phyloP scores from a whole-genome alignment of 2,113 vertebrate species.

The Cyprinus carpio region DNA sequence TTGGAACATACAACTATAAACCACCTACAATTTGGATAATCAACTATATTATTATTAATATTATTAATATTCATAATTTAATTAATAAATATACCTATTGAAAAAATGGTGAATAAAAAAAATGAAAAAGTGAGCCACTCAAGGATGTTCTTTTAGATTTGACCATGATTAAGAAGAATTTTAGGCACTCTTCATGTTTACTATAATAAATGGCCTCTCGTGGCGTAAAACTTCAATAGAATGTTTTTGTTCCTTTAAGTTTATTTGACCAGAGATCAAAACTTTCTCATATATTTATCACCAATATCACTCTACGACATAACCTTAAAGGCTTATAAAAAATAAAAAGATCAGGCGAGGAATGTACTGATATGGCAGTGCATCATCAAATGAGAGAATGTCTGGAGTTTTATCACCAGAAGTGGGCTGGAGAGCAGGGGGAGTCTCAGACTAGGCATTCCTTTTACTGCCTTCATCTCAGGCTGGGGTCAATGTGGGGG shows the following conservation, averaged over 20 bases:
- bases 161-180: neutral
- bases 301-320: constrained; percentile 34
- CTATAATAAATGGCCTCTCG: neutral
- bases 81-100: neutral
- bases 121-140: too few species aligned
- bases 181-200: neutral
- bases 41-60: neutral
- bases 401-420: constrained; percentile 95
- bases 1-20: neutral
- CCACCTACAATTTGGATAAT: neutral
- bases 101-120: neutral
- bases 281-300: constrained; percentile 36
- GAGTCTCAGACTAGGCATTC: constrained; percentile 84
- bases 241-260: constrained; percentile 48
- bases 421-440: constrained; percentile 80
- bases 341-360: constrained; percentile 63
- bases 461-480: constrained; percentile 84
- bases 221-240: neutral
- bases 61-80: neutral
- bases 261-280: neutral
- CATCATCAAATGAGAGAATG: constrained; percentile 92
- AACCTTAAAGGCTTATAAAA: constrained; percentile 47
- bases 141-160: too few species aligned
- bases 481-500: constrained; percentile 85
- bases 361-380: constrained; percentile 86